phyloP scores from a whole-genome alignment of 92 coral and sea anemone genomes.

The Epizoanthus fatuus region DNA sequence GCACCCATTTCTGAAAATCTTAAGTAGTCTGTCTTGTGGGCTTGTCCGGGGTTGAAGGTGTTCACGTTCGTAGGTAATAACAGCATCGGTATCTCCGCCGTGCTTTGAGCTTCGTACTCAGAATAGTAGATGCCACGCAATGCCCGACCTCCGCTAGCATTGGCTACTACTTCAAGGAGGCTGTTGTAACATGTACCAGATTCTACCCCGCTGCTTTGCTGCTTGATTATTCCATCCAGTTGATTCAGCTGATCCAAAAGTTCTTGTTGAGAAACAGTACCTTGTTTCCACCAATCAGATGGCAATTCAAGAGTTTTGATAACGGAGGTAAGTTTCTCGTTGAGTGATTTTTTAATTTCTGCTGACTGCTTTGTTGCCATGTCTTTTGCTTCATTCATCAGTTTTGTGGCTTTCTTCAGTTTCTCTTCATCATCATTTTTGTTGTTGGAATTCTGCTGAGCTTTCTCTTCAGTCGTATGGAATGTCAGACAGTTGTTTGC shows the following conservation, averaged over 20 bases:
- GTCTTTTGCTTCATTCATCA: constrained; percentile 47
- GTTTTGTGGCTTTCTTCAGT: constrained; percentile 37
- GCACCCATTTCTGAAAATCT: constrained; percentile 20
- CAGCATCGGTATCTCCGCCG: constrained; percentile 38
- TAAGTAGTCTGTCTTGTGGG: constrained; percentile 51
- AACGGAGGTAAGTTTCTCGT: constrained; percentile 24
- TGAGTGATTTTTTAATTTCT: constrained; percentile 24
- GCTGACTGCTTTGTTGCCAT: constrained; percentile 31
- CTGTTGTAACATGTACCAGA: constrained; percentile 34
- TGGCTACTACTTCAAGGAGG: constrained; percentile 44
- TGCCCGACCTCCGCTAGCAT: constrained; percentile 58
- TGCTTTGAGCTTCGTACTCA: constrained; percentile 34
- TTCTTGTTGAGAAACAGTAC: background rate
- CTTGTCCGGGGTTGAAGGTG: constrained; percentile 40
- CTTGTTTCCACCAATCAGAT: constrained; percentile 45
- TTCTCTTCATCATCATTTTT: constrained; percentile 30
- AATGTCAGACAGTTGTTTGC: background rate
- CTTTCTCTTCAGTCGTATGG: constrained; percentile 18
- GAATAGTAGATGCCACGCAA: constrained; percentile 56
- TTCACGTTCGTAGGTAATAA: constrained; percentile 39
- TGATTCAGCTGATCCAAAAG: constrained; percentile 30
- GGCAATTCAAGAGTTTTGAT: constrained; percentile 43
- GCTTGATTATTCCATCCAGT: constrained; percentile 27
- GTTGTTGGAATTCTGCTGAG: background rate
- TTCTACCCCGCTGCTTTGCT: constrained; percentile 40